Base-by-base conservation (phyloP, 2,113 vertebrate genomes). In the Anthoscopus minutus region DNA sequence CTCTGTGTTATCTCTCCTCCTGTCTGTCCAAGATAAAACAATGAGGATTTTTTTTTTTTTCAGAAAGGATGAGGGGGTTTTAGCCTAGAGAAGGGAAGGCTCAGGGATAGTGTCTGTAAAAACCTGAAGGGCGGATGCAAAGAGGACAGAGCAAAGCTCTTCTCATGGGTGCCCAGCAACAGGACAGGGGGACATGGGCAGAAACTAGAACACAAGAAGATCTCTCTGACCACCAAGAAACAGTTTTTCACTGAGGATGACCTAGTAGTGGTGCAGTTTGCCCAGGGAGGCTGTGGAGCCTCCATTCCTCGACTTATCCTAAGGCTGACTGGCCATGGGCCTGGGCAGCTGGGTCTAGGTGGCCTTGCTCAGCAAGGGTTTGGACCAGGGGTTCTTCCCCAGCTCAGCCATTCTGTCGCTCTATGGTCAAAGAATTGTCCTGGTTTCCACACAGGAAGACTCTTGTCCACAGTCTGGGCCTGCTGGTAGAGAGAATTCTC, bases 21-120 rank as follows among this genome's bases (percentile, higher is more conserved):
- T 92, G 61, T 79, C 89, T 76, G 24, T 53, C 81, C 27, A 53
- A 79, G 86, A 85, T 71, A 81, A 92, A 92, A 69, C 11, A 92
- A 69, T 11, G 40, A 87, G 15, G n/a, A 90, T 5, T 37, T 37
- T 58, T 30, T 50, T 40, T 9, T 45, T 76, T 45, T 22, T 0
- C 57, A 25, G 58, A 31, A 81, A 37, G 19, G 15, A 20, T 5
- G 5, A 27, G 51, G 58, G 10, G 64, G 28, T 4, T 25, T 94
- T 28, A 66, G 14, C 31, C 30, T 58, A 35, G 38, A 72, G 66
- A 47, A 58, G 18, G 40, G 23, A 69, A 81, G 17, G 44, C 31
- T 86, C 24, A 60, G 25, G 23, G 27, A 5, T 3, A 19, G 24
- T 5, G 17, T 9, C 11, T 10, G 12, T 17, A 27, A 77, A 58